These are phyloP conservation scores for Eulithis testata DNA, from an alignment of 2,888 invertebrate species.

Conservation along the genomic window DNA sequence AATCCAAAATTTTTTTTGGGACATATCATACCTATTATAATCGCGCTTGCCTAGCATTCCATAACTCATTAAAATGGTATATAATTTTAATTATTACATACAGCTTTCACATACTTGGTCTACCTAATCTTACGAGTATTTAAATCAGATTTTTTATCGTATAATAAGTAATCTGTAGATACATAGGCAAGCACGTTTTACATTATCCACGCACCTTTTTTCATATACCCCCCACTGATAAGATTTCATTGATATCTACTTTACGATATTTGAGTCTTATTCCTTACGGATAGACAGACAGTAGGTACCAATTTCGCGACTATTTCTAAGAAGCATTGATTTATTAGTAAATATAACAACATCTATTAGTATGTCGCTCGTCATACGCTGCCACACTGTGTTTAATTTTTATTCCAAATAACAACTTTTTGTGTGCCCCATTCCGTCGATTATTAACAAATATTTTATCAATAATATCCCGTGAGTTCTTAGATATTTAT, in stretches of 20 bases:
- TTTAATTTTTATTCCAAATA: constrained; percentile 67
- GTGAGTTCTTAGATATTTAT: constrained; percentile 26
- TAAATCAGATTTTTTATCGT: not conserved
- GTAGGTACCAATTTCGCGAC: not conserved
- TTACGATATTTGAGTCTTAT: not conserved
- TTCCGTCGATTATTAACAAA: constrained; percentile 42
- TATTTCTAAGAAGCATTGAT: not conserved
- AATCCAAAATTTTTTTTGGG: constrained; percentile 1
- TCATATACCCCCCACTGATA: constrained; percentile 1
- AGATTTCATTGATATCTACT: not conserved
- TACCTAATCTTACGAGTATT: too few species aligned
- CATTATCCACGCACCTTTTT: not conserved
- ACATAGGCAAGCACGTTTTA: constrained; percentile 1
- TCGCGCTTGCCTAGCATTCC: too few species aligned
- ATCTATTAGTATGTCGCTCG: constrained; percentile 68
- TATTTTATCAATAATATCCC: constrained; percentile 35
- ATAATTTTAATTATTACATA: too few species aligned
- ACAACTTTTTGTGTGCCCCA: constrained; percentile 58
- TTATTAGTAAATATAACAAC: constrained; percentile 35
- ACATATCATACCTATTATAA: not conserved
- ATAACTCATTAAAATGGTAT: too few species aligned
- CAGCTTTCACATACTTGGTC: too few species aligned
- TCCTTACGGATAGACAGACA: constrained; percentile 5
- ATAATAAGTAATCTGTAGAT: not conserved
- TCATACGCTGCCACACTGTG: constrained; percentile 82